A percentile compares a stretch with the other conserved stretches of the same genome.
These are phyloP conservation scores for Metridium senile DNA, from an alignment of 92 coral and sea anemone genomes.

Conservation along the genomic window DNA sequence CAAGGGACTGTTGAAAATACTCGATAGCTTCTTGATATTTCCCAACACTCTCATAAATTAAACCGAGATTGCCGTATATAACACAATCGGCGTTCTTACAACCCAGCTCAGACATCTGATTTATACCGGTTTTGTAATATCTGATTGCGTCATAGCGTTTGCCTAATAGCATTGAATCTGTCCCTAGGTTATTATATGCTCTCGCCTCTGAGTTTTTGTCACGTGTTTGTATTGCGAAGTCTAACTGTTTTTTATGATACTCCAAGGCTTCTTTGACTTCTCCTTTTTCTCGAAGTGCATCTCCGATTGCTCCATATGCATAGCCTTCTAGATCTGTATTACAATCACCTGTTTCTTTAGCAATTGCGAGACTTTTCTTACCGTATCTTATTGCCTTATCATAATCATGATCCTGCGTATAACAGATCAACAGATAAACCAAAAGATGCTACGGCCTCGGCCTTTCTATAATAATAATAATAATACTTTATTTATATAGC, in stretches of 20 bases:
- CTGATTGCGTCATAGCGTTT: neutral
- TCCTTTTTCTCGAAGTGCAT: neutral
- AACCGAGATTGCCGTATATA: neutral
- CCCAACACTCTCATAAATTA: neutral
- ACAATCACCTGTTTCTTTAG: neutral
- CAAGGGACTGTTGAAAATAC: neutral
- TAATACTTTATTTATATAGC: no score
- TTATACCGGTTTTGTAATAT: neutral
- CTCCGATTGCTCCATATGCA: neutral
- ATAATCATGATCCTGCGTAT: neutral
- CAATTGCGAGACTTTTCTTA: neutral
- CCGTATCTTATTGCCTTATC: neutral
- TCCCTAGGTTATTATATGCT: neutral
- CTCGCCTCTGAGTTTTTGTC: constrained; percentile 8
- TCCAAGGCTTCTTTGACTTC: neutral
- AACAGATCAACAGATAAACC: neutral
- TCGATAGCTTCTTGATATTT: neutral
- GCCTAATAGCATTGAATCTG: no score
- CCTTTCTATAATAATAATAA: no score
- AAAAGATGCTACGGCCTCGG: neutral
- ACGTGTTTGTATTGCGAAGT: neutral
- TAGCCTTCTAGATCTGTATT: neutral
- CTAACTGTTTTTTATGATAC: neutral
- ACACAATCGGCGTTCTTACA: no score
- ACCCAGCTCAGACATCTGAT: neutral